Evolutionary conservation across 1,140 invertebrate genomes (phyloP).

Genomic region (Brachionus rotundiformis): DNA sequence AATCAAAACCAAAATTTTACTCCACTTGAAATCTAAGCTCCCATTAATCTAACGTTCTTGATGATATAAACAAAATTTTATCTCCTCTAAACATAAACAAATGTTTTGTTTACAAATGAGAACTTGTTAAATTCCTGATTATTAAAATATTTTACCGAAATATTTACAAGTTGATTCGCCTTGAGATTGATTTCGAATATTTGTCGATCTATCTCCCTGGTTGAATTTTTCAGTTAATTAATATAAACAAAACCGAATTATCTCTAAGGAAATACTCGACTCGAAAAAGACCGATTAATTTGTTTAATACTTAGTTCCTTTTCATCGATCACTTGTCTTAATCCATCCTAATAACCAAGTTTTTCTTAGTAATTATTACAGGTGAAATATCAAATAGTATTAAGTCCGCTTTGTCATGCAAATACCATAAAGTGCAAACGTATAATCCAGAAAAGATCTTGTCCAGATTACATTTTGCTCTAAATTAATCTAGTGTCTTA

Average conservation of each 20-base stretch:
- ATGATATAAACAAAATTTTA: background rate
- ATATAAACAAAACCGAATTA: constrained; percentile 27
- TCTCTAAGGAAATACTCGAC: background rate
- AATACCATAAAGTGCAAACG: constrained; percentile 23
- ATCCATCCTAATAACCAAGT: background rate
- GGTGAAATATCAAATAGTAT: constrained; percentile 44
- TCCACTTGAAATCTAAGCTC: background rate
- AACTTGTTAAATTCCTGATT: constrained; percentile 31
- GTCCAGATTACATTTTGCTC: background rate
- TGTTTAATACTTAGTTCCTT: constrained; percentile 14
- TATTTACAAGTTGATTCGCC: constrained; percentile 40
- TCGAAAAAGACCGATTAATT: constrained; percentile 38
- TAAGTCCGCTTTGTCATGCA: background rate
- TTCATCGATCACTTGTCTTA: constrained; percentile 21
- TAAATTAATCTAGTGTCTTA: constrained; percentile 9
- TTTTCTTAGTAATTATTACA: constrained; percentile 34
- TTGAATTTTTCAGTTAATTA: constrained; percentile 30
- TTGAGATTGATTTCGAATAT: background rate
- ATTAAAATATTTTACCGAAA: constrained; percentile 14
- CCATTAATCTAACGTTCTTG: constrained; percentile 16
- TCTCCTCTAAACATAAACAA: constrained; percentile 7
- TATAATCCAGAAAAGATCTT: background rate
- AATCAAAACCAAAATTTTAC: background rate
- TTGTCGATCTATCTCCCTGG: constrained; percentile 21
- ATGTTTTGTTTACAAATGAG: constrained; percentile 22